Evolutionary conservation across 1,140 invertebrate species (phyloP), one percentile per base, ranked within the genome.

Genomic region (Cyclargus thomasi): DNA sequence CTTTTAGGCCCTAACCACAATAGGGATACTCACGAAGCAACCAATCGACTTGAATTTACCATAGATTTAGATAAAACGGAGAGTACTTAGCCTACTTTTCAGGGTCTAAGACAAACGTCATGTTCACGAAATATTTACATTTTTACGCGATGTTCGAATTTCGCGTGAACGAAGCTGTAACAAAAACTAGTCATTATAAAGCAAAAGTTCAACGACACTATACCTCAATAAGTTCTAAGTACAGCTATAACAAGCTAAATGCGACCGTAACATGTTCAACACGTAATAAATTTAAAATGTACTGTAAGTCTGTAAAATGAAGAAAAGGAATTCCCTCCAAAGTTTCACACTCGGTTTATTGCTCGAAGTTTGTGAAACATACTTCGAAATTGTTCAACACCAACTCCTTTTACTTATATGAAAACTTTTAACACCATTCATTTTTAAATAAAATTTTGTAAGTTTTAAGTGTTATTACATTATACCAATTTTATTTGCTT

Each of bases 251-350:
- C 55, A 59, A 47, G 39, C 18, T 21, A 59, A 59, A 21, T 21
- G 55, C 20, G 55, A 59, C n/a, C 18, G 18, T 55, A 55, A 59
- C 55, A 21, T 11, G 20, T 21, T 20, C 55, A 20, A 59, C 55
- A 59, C 18, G 55, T 59, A 59, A 59, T 59, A 59, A 59, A 59
- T 59, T 59, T 59, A 59, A 59, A 59, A 21, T 20, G 55, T 11
- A 18, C 20, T 59, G 55, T 20, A 59, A 18, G 10, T 7, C 20
- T 59, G 55, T 20, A 59, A 18, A 20, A 59, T 21, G 55, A 59
- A 59, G 55, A 59, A 59, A 59, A 22, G 55, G 55, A 20, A 11
- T 59, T 59, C 21, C 10, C n/a, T 20, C n/a, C 2, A 59, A 59
- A 59, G 17, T 59, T 59, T 59, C 55, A 11, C 55, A 18, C 20